These are phyloP conservation scores for Phenganax stokvisi DNA, from an alignment of 92 coral and sea anemone species.

Conservation along the genomic window DNA sequence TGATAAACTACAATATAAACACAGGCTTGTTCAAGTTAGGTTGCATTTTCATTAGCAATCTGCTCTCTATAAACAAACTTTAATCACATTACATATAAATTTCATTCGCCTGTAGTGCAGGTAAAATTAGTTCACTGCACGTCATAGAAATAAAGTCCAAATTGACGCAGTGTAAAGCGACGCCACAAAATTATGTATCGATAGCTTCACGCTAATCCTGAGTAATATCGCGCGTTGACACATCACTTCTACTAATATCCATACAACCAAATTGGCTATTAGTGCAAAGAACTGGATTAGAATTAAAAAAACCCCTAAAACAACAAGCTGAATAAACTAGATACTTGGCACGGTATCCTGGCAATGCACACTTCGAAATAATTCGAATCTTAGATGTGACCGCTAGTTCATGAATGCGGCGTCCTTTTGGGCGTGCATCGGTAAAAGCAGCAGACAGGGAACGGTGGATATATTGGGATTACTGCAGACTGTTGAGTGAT, in stretches of 20 bases:
- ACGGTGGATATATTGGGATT: conserved; percentile 4
- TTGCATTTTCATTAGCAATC: not conserved
- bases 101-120: not conserved
- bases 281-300: conserved; percentile 26
- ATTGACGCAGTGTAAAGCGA: not conserved
- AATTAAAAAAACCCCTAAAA: conserved; percentile 15
- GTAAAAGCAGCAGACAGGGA: not conserved
- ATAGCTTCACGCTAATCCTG: not conserved
- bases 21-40: not conserved
- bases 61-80: not conserved
- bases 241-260: conserved; percentile 16
- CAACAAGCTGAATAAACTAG: conserved; percentile 25
- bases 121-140: not conserved
- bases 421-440: not conserved
- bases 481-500: conserved; percentile 6
- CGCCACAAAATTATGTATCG: not conserved
- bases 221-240: conserved; percentile 21
- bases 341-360: not conserved
- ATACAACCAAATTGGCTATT: conserved; percentile 21
- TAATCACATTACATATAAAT: not conserved
- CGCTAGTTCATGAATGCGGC: not conserved
- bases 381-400: not conserved
- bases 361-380: not conserved
- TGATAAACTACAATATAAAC: too few relatives aligned
- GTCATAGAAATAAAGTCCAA: conserved; percentile 6